Evolutionary conservation across 2,888 invertebrate genomes (phyloP).

Genomic region (Aplocera efformata): DNA sequence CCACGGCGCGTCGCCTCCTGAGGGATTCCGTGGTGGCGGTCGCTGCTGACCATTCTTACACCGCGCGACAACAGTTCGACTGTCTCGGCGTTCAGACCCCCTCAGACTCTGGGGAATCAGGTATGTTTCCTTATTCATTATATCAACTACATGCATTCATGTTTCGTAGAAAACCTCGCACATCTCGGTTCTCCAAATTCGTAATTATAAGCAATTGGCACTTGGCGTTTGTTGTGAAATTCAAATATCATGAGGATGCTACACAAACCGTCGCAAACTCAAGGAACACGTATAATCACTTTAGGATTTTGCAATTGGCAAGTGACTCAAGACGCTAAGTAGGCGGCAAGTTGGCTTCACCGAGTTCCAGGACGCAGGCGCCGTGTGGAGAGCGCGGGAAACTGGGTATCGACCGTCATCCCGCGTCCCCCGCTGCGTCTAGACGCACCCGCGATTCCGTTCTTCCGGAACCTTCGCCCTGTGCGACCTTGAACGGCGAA

Average conservation of each 20-base stretch:
- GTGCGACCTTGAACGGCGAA: constrained; percentile 77
- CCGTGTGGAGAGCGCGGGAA: constrained; percentile 71
- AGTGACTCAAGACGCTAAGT: constrained; percentile 38
- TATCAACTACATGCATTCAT: too few relatives aligned
- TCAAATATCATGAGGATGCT: too few relatives aligned
- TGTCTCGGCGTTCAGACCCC: constrained; percentile 91
- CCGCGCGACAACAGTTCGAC: constrained; percentile 83
- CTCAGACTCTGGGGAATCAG: constrained; percentile 91
- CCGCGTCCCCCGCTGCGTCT: constrained; percentile 68
- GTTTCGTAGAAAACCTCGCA: too few relatives aligned
- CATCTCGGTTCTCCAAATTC: too few relatives aligned
- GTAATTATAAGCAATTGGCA: too few relatives aligned
- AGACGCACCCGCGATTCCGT: constrained; percentile 72
- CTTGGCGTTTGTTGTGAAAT: too few relatives aligned
- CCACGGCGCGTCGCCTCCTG: constrained; percentile 64
- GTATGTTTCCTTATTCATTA: constrained; percentile 46
- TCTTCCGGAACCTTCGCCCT: constrained; percentile 77
- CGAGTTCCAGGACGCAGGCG: constrained; percentile 68
- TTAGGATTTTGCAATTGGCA: constrained; percentile 11
- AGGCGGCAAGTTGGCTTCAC: constrained; percentile 50
- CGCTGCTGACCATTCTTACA: constrained; percentile 84
- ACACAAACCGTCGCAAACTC: not conserved
- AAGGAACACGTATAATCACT: not conserved
- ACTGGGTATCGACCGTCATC: constrained; percentile 75
- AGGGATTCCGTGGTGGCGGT: constrained; percentile 64